Percentiles rank a stretch among this genome's conserved stretches.
These are phyloP conservation scores for Neoascia interrupta DNA, from an alignment of 2,888 invertebrate genomes.

Conservation along the genomic window DNA sequence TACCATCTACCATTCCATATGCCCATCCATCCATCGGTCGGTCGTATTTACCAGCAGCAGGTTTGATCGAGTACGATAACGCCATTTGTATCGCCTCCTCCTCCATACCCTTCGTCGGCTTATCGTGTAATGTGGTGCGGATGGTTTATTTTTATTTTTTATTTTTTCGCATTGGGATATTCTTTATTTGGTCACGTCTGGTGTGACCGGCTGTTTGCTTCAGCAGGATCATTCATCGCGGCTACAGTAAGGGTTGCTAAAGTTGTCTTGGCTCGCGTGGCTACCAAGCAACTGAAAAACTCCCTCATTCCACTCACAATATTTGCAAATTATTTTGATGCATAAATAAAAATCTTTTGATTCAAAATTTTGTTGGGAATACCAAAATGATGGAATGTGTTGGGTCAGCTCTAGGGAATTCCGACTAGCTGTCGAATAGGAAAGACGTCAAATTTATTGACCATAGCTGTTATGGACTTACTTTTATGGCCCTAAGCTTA, in stretches of 20 bases:
- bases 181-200: no score
- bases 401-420: no score
- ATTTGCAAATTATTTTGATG: no score
- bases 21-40: conserved; percentile 10
- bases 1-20: no score
- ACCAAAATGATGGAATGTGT: no score
- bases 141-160: conserved; percentile 18
- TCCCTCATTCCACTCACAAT: no score
- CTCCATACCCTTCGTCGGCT: conserved; percentile 38
- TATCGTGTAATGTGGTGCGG: conserved; percentile 31
- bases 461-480: no score
- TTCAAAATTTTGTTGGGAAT: no score
- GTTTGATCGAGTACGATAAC: conserved; percentile 66
- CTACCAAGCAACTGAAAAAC: neutral
- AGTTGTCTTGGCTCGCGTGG: neutral
- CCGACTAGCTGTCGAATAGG: no score
- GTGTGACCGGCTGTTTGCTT: conserved; percentile 20
- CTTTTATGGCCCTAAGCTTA: no score
- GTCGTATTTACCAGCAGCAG: conserved; percentile 57
- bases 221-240: conserved; percentile 25
- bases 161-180: conserved; percentile 2
- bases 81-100: conserved; percentile 39
- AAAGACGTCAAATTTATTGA: no score
- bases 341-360: no score
- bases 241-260: conserved; percentile 11